phyloP scores from a whole-genome alignment of 2,888 invertebrate genomes.

The Macrophya annulata region DNA sequence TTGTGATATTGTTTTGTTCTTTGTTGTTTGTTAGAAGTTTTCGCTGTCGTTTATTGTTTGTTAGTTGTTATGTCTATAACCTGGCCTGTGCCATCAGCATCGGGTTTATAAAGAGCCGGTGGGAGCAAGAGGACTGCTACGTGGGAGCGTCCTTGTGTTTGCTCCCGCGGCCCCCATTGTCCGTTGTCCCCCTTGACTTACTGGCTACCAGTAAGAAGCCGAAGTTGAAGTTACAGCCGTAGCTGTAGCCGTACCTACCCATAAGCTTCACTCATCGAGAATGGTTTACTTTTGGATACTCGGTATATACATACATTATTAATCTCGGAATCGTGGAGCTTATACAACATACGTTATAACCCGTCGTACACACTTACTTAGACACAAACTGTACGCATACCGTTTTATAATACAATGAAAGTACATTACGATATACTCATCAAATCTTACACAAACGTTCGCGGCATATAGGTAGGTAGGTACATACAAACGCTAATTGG shows the following conservation, averaged over 20 bases:
- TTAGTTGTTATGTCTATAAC: not conserved
- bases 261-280: slow-evolving; percentile 73
- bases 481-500: slow-evolving; percentile 1
- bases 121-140: slow-evolving; percentile 62
- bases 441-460: not conserved
- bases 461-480: not conserved
- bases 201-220: slow-evolving; percentile 55
- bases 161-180: slow-evolving; percentile 78
- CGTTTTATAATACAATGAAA: slow-evolving; percentile 66
- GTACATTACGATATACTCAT: slow-evolving; percentile 55
- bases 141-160: slow-evolving; percentile 79
- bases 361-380: too few species aligned
- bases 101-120: slow-evolving; percentile 34
- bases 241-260: not conserved
- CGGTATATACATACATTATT: slow-evolving; percentile 46
- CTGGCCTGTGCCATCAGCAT: not conserved
- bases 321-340: slow-evolving; percentile 50
- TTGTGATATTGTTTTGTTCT: slow-evolving; percentile 18
- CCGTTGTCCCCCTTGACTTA: slow-evolving; percentile 63
- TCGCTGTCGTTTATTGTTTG: slow-evolving; percentile 49
- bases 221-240: not conserved
- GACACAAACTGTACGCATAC: slow-evolving; percentile 19
- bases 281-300: slow-evolving; percentile 70
- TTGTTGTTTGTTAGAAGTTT: slow-evolving; percentile 3
- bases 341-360: not conserved